These are phyloP conservation scores for Metaphire vulgaris DNA, from an alignment of 1,140 invertebrate genomes.

Conservation along the genomic window DNA sequence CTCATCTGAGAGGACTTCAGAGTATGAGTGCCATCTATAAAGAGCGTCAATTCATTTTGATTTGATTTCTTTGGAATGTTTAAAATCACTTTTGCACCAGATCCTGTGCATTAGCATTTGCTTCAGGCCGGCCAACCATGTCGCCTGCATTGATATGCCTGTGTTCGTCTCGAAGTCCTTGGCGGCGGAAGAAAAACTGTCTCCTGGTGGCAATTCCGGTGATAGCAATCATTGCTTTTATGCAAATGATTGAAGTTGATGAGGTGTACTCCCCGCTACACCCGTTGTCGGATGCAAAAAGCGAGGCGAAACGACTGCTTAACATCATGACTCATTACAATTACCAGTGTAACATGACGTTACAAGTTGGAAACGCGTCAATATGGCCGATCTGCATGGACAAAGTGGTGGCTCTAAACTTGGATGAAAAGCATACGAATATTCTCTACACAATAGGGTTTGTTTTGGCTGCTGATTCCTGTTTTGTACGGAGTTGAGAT, in stretches of 20 bases:
- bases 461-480: no score
- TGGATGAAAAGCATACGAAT: conserved; percentile 35
- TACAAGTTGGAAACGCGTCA: conserved; percentile 38
- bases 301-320: conserved; percentile 43
- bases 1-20: no score
- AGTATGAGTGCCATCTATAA: no score
- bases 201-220: conserved; percentile 5
- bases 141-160: no score
- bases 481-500: no score
- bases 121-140: no score
- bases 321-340: conserved; percentile 45
- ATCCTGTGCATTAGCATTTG: no score
- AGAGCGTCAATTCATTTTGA: no score
- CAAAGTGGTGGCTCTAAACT: conserved; percentile 36
- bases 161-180: background rate
- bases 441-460: conserved; percentile 45
- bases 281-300: conserved; percentile 42
- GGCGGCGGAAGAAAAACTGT: background rate
- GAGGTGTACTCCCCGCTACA: conserved; percentile 42
- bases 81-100: no score
- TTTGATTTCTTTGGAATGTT: no score
- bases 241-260: conserved; percentile 41
- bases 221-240: conserved; percentile 28
- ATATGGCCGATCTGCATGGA: conserved; percentile 43
- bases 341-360: conserved; percentile 42